Percentiles rank a stretch among this genome's conserved stretches.
Evolutionary conservation across 2,797 vertebrate species (phyloP).

Genomic region (Gymnothorax javanicus): DNA sequence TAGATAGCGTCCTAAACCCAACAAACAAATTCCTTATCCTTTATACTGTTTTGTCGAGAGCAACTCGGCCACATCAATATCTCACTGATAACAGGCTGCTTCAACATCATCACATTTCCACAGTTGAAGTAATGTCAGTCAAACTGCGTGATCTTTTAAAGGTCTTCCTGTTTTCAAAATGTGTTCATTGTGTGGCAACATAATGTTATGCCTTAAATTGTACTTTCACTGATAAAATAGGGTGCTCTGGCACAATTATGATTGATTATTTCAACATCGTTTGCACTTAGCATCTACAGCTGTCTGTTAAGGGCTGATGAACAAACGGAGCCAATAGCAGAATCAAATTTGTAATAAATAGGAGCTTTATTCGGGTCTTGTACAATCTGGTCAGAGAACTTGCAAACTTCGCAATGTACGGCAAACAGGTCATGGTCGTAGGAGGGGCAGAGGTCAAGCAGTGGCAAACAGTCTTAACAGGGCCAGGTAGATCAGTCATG

Average conservation of each 20-base stretch:
- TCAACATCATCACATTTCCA: not conserved
- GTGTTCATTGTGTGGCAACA: not conserved
- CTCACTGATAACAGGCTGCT: not conserved
- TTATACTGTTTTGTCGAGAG: not conserved
- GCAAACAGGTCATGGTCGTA: no score
- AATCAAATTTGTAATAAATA: no score
- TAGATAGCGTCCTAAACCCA: not conserved
- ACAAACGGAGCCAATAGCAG: no score
- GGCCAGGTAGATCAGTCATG: no score
- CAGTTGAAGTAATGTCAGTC: not conserved
- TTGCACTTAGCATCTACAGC: no score
- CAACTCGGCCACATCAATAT: not conserved
- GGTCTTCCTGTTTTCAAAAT: not conserved
- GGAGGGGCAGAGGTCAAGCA: no score
- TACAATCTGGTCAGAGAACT: no score
- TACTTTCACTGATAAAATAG: not conserved
- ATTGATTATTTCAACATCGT: no score
- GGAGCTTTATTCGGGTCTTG: no score
- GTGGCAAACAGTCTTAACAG: no score
- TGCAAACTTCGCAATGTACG: no score
- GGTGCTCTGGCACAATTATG: not conserved
- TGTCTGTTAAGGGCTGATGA: no score
- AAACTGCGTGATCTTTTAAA: not conserved
- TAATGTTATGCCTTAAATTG: not conserved
- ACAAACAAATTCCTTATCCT: not conserved